Evolutionary conservation across 1,140 invertebrate genomes (phyloP), one percentile per base, ranked within the genome.

Genomic region (Apis cerana): DNA sequence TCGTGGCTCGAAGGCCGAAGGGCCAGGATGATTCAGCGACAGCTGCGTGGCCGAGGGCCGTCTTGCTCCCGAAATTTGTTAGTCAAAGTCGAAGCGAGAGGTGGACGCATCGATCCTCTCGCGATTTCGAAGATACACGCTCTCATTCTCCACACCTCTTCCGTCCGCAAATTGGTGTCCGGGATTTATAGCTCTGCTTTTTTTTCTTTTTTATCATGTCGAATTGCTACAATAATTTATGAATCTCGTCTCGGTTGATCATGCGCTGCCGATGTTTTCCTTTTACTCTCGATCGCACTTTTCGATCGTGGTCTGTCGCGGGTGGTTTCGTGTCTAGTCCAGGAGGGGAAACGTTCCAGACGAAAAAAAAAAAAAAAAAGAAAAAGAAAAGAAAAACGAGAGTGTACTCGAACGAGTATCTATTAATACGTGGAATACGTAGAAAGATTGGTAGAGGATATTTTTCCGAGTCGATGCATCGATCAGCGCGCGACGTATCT

Each of bases 1-100:
- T 79, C 65, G 86, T 79, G 52, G 5, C 65, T 72, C 58, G 43
- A 83, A 71, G 64, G 56, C 23, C 75, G 19, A 50, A 59, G 75
- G 62, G 69, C 52, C 75, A 43, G 68, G 86, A 91, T 91, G 90
- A 91, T 91, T 91, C 90, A 91, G 84, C 89, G 86, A 83, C 90
- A 91, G 90, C 90, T 91, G 90, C 84, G 81, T 77, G 70, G 21
- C 67, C 69, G 72, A 75, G 75, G 64, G 70, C 43, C 68, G 74
- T 27, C 71, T 68, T 68, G 59, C 78, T 61, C 58, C 61, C 67
- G 75, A 89, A 90, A 89, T 88, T 89, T 90, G 86, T 89, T 88
- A 86, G 88, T 89, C 87, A 88, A 89, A 89, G 82, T 65, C 65
- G 86, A 71, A 64, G 61, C 27, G 15, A 52, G 19, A 75, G 33